These are phyloP conservation scores for Coregonus clupeaformis DNA, from an alignment of 2,113 vertebrate species.

Conservation along the genomic window DNA sequence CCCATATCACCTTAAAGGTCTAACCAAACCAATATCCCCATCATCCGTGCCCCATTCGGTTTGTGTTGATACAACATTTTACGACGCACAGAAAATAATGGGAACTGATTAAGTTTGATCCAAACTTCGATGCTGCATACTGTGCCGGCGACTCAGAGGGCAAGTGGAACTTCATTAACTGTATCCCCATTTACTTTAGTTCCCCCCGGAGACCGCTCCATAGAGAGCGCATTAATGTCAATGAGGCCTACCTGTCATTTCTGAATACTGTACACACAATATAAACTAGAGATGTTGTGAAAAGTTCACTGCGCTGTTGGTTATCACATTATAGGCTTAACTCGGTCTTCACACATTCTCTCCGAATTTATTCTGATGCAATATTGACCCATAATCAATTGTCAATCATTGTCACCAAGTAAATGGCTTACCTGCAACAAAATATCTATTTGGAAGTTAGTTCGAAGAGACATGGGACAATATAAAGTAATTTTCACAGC, in stretches of 20 bases:
- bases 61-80: conserved; percentile 5
- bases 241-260: conserved; percentile 61
- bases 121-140: conserved; percentile 58
- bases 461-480: too few relatives aligned
- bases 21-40: not conserved
- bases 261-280: conserved; percentile 37
- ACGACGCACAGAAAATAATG: conserved; percentile 24
- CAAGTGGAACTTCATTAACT: conserved; percentile 73
- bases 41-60: not conserved
- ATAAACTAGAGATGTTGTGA: not conserved
- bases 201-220: conserved; percentile 51
- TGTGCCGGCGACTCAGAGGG: conserved; percentile 66
- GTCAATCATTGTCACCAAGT: not conserved
- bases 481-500: too few relatives aligned
- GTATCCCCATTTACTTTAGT: conserved; percentile 62
- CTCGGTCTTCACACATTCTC: not conserved
- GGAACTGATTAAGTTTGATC: conserved; percentile 47
- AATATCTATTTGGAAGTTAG: not conserved
- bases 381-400: not conserved
- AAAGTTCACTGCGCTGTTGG: not conserved
- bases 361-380: not conserved
- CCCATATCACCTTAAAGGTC: not conserved
- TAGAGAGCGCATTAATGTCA: conserved; percentile 68
- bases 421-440: not conserved
- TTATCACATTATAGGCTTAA: not conserved